Evolutionary conservation across 2,113 vertebrate genomes (phyloP).

Genomic region (Prionailurus viverrinus): DNA sequence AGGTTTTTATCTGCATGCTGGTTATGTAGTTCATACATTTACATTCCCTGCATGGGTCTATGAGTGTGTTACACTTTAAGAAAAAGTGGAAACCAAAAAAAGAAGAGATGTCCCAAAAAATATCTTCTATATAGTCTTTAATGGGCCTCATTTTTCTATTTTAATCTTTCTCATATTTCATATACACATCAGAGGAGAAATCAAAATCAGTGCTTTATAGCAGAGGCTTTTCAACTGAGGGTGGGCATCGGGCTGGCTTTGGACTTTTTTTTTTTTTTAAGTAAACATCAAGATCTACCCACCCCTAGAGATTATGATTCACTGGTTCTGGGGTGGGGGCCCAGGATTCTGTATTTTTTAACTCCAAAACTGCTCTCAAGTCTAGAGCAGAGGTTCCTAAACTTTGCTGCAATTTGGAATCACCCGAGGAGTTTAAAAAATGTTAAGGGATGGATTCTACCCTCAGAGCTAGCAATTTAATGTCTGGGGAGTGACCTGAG

Average conservation of each 20-base stretch:
- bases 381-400: background rate
- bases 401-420: background rate
- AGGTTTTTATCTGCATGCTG: background rate
- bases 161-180: background rate
- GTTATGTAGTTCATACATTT: background rate
- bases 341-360: background rate
- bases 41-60: background rate
- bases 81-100: background rate
- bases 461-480: background rate
- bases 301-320: background rate
- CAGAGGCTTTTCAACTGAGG: background rate
- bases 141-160: background rate
- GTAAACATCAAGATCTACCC: background rate
- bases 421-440: background rate
- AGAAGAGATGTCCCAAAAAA: background rate
- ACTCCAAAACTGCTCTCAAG: background rate
- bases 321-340: background rate
- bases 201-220: background rate
- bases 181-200: background rate
- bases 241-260: background rate
- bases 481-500: background rate
- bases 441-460: background rate
- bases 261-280: background rate
- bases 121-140: background rate
- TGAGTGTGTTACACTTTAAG: background rate